phyloP scores from a whole-genome alignment of 2,888 invertebrate species.

The Drosophila nigritarsus region DNA sequence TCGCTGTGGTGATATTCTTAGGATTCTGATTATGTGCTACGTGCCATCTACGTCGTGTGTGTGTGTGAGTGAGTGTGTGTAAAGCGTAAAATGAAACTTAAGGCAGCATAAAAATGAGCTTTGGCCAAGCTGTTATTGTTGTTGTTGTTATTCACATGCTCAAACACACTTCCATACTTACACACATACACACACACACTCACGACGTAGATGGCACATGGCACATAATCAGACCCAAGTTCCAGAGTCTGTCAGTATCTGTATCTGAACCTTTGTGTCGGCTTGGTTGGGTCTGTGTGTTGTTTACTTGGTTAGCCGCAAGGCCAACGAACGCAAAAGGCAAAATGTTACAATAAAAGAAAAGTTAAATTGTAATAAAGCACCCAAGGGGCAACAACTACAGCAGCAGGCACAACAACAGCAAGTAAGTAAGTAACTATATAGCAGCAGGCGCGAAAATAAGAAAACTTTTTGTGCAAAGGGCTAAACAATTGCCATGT shows the following conservation, averaged over 20 bases:
- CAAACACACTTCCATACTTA: slow-evolving; percentile 5
- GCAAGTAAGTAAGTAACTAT: slow-evolving; percentile 26
- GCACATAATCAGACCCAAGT: slow-evolving; percentile 59
- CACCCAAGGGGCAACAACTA: slow-evolving; percentile 59
- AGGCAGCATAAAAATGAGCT: slow-evolving; percentile 57
- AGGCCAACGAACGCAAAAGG: slow-evolving; percentile 50
- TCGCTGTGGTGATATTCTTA: background rate
- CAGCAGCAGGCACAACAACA: slow-evolving; percentile 29
- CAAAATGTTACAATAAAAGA: slow-evolving; percentile 75
- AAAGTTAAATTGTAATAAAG: slow-evolving; percentile 80
- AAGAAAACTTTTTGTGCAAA: slow-evolving; percentile 62
- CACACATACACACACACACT: background rate
- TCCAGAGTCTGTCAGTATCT: slow-evolving; percentile 38
- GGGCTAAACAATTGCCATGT: slow-evolving; percentile 67
- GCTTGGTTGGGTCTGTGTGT: slow-evolving; percentile 6
- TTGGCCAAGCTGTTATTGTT: slow-evolving; percentile 16
- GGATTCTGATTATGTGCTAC: too few species aligned
- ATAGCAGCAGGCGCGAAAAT: slow-evolving; percentile 66
- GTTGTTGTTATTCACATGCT: slow-evolving; percentile 27
- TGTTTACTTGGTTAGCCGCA: slow-evolving; percentile 63
- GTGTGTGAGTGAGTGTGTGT: background rate
- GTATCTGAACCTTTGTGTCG: slow-evolving; percentile 30
- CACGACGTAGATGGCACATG: slow-evolving; percentile 15
- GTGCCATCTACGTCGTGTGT: background rate
- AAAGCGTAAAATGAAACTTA: slow-evolving; percentile 48